phyloP scores from a whole-genome alignment of 2,113 vertebrate genomes.

The Melanerpes aurifrons region DNA sequence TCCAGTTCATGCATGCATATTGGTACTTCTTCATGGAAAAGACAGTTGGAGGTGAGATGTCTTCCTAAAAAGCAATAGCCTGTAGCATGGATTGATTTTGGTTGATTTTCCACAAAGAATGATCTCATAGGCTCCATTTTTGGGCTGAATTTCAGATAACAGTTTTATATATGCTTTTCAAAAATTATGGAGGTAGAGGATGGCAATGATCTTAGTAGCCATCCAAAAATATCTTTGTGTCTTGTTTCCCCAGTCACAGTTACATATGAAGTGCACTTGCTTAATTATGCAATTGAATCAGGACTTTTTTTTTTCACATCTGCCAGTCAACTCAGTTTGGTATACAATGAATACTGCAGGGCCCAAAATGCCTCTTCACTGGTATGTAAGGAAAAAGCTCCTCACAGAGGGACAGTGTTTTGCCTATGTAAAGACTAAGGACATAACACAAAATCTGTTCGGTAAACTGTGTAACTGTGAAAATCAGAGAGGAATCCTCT shows the following conservation, averaged over 20 bases:
- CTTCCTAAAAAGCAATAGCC: not conserved
- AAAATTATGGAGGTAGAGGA: not conserved
- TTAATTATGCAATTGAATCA: not conserved
- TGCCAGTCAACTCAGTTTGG: not conserved
- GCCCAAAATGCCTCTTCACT: not conserved
- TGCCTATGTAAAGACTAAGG: not conserved
- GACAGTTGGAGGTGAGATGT: not conserved
- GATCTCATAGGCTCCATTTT: not conserved
- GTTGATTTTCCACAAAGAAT: not conserved
- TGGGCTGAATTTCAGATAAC: not conserved
- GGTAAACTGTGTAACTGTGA: not conserved
- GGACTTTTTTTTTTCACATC: not conserved
- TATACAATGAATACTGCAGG: not conserved
- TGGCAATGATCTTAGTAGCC: not conserved
- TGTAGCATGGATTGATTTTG: not conserved
- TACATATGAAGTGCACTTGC: not conserved
- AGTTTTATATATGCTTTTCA: not conserved
- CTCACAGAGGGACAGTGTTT: not conserved
- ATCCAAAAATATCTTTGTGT: not conserved
- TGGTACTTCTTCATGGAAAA: not conserved
- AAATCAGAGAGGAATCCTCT: not conserved
- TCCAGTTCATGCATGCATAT: not conserved
- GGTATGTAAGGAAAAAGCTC: not conserved
- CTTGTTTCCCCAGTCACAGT: not conserved
- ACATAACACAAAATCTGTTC: not conserved